Evolutionary conservation across 2,888 invertebrate species (phyloP), one percentile per base, ranked within the genome.

Genomic region (Rhaphigaster nebulosa): DNA sequence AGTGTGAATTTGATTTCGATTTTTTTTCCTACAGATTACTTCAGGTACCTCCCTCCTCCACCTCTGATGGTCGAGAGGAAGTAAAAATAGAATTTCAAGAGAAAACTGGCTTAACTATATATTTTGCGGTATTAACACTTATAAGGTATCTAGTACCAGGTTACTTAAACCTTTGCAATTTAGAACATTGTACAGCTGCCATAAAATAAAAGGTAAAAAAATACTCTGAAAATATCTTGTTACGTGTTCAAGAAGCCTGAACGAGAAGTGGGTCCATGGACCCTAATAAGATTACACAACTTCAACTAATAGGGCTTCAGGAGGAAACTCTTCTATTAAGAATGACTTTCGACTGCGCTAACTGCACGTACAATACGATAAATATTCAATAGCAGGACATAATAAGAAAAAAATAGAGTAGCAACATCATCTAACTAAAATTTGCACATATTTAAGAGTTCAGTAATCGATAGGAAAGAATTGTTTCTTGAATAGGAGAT

Each of bases 201-300:
- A 76, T 76, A 76, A 76, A 76, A 70, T 34, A 70, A 34, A 70
- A 20, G 20, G 20, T 34, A 70, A 70, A 70, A 80, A 84, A 41
- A 84, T 15, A 41, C n/a, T n/a, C 45, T 38, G 10, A 41, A 84
- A 84, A 84, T 84, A 84, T 84, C 84, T 84, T 45, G 45, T 84
- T 84, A 84, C 84, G 84, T 84, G 45, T 84, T 0, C 15, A 50
- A 50, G 84, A 84, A 84, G 84, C 84, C 84, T 84, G 84, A 45
- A 84, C n/a, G 45, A 41, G 84, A 84, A 84, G 45, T 50, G 4
- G 41, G 45, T 26, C 84, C 45, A 26, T 84, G 84, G 45, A 45
- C n/a, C 84, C 84, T 84, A 84, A 84, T 84, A 41, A 84, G 41
- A 50, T 84, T 84, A 84, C 84, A 1, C 84, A n/a, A 50, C 84